A percentile compares a stretch with the other conserved stretches of the same genome.
Evolutionary conservation across 2,888 invertebrate genomes (phyloP).

Genomic region (Clostera curtula): DNA sequence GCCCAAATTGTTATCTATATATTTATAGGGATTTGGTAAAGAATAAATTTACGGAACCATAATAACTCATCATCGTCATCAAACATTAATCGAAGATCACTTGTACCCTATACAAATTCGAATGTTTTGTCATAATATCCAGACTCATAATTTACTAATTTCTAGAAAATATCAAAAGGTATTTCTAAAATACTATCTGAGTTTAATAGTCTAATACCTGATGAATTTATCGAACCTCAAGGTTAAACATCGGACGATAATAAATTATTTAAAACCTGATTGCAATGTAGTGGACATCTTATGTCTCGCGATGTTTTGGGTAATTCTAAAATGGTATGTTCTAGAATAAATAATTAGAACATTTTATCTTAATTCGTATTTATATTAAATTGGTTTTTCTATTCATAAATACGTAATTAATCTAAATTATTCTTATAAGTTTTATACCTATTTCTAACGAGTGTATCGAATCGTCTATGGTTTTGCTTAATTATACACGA

Average conservation of each 20-base stretch:
- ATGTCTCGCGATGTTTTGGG: constrained; percentile 15
- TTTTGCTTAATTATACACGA: neutral
- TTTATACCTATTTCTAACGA: neutral
- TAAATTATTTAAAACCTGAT: constrained; percentile 16
- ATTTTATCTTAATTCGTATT: neutral
- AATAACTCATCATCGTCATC: no score
- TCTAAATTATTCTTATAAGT: neutral
- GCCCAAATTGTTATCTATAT: constrained; percentile 1
- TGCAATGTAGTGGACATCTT: constrained; percentile 13
- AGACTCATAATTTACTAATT: no score
- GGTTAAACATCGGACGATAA: constrained; percentile 17
- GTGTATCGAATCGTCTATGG: no score
- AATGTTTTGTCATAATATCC: no score
- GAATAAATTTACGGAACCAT: neutral
- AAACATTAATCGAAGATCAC: no score
- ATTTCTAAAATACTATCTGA: neutral
- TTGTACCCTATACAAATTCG: no score
- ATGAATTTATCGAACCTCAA: constrained; percentile 18
- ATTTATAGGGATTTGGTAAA: neutral
- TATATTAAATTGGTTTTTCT: neutral
- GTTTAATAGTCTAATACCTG: constrained; percentile 4
- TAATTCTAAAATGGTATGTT: constrained; percentile 2
- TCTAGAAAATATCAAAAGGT: no score
- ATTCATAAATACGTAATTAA: neutral
- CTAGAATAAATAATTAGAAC: neutral